A percentile compares a stretch with the other conserved stretches of the same genome.
Conservation (phyloP, 2,113 vertebrate genomes). For the Mugil cephalus region DNA sequence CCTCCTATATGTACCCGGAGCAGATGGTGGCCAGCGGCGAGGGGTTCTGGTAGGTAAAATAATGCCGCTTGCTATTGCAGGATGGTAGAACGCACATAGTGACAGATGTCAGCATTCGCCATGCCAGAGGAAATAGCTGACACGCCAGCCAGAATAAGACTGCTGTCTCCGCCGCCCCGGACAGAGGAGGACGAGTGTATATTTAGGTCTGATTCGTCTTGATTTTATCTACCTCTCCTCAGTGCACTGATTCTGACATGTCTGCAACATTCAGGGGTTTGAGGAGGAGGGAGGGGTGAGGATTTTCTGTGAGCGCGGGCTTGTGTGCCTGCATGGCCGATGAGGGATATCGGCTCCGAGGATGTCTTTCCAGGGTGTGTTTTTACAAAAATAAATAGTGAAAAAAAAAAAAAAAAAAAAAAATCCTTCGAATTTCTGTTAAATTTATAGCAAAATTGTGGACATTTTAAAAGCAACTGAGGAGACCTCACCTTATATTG, state of each 20-base stretch:
- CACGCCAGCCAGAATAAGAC: slow-evolving; percentile 13
- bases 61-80: slow-evolving; percentile 7
- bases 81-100: slow-evolving; percentile 23
- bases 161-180: neutral
- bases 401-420: too few species aligned
- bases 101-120: slow-evolving; percentile 52
- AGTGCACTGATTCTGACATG: slow-evolving; percentile 28
- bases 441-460: too few species aligned
- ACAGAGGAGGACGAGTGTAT: slow-evolving; percentile 1
- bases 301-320: slow-evolving; percentile 19
- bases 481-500: too few species aligned
- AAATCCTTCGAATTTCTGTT: too few species aligned
- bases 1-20: slow-evolving; percentile 43
- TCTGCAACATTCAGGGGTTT: slow-evolving; percentile 35
- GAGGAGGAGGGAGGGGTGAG: neutral
- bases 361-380: too few species aligned
- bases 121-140: slow-evolving; percentile 45
- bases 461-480: too few species aligned
- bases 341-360: too few species aligned
- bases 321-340: neutral
- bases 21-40: slow-evolving; percentile 62
- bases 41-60: slow-evolving; percentile 40
- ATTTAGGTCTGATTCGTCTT: slow-evolving; percentile 30
- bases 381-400: too few species aligned
- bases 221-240: slow-evolving; percentile 45